These are phyloP conservation scores for Poeciliopsis prolifica DNA, from an alignment of 2,113 vertebrate genomes.

Conservation along the genomic window DNA sequence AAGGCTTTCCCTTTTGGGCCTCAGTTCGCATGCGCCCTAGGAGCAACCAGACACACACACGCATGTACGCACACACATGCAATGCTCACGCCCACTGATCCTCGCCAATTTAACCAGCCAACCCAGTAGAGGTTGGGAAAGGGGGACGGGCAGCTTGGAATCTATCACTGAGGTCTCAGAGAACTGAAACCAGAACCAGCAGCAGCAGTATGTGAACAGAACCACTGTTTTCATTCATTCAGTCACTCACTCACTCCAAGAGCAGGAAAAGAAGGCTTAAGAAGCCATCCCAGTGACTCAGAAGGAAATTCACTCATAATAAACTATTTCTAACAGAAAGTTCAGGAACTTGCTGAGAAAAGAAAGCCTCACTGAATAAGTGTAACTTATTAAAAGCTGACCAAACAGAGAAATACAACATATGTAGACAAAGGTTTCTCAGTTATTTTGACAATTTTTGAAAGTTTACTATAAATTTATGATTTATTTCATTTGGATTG, in stretches of 20 bases:
- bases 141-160: constrained; percentile 33
- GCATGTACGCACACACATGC: constrained; percentile 1
- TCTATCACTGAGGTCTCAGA: constrained; percentile 19
- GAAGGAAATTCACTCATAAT: not conserved
- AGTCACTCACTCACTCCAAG: not conserved
- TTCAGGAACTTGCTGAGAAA: not conserved
- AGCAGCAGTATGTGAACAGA: not conserved
- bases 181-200: constrained; percentile 39
- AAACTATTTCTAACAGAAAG: not conserved
- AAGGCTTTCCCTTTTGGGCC: constrained; percentile 74
- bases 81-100: constrained; percentile 62
- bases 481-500: not conserved
- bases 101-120: constrained; percentile 47
- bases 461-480: not conserved
- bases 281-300: not conserved
- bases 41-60: constrained; percentile 35
- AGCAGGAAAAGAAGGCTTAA: constrained; percentile 1
- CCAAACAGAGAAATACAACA: not conserved
- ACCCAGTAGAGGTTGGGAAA: constrained; percentile 42
- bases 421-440: not conserved
- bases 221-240: constrained; percentile 59
- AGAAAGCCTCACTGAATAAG: not conserved
- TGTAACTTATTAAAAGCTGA: not conserved
- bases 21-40: constrained; percentile 75
- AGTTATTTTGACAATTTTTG: no score